Percentiles rank a stretch among this genome's conserved stretches.
Evolutionary conservation across 1,140 invertebrate genomes (phyloP).

Genomic region (Hydropsyche tenuis): DNA sequence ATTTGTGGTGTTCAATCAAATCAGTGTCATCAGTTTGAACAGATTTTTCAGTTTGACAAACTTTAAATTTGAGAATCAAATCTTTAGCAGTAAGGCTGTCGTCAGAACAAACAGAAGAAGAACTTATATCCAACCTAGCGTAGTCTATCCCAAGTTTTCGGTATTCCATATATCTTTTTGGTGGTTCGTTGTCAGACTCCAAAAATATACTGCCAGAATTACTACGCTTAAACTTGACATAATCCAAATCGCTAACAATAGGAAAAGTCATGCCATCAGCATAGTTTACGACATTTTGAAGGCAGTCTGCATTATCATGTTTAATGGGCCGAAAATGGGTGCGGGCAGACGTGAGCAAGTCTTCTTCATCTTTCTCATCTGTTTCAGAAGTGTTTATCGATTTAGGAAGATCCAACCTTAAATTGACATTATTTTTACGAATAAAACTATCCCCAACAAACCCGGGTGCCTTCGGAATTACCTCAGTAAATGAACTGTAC

Average conservation of each 20-base stretch:
- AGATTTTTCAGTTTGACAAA: constrained; percentile 61
- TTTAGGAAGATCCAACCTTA: constrained; percentile 35
- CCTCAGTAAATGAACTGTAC: constrained; percentile 65
- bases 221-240: constrained; percentile 61
- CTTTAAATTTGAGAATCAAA: constrained; percentile 61
- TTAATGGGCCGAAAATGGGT: constrained; percentile 81
- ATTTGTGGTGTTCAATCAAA: not conserved
- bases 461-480: constrained; percentile 57
- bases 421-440: constrained; percentile 32
- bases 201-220: constrained; percentile 61
- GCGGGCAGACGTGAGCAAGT: constrained; percentile 72
- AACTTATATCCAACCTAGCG: constrained; percentile 55
- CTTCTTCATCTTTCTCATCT: constrained; percentile 65
- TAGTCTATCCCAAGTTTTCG: constrained; percentile 57
- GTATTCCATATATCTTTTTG: constrained; percentile 63
- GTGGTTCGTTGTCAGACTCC: constrained; percentile 53
- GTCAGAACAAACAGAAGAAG: constrained; percentile 55
- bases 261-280: constrained; percentile 74
- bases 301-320: constrained; percentile 62
- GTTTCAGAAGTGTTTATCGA: constrained; percentile 27
- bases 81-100: constrained; percentile 56
- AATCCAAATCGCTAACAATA: constrained; percentile 69
- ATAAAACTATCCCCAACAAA: constrained; percentile 39
- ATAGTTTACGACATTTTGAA: constrained; percentile 56
- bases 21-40: constrained; percentile 60